A percentile compares a stretch with the other conserved stretches of the same genome.
phyloP scores from a whole-genome alignment of 2,113 vertebrate species.

The Tringa solitaria region DNA sequence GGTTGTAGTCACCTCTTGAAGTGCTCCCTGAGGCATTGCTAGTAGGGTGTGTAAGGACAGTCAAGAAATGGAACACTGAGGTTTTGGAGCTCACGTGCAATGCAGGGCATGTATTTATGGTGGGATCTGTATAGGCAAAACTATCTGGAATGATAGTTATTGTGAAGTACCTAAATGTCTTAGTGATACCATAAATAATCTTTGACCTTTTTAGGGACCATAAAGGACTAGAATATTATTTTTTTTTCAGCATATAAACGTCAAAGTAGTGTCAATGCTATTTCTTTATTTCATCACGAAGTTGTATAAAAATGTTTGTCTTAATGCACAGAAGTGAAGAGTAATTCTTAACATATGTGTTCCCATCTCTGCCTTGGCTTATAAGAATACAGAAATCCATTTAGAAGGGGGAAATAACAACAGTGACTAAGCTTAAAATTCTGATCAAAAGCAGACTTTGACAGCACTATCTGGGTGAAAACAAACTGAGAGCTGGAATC shows the following conservation, averaged over 20 bases:
- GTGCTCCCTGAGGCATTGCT: neutral
- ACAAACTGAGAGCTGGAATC: neutral
- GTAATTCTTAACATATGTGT: neutral
- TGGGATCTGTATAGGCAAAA: neutral
- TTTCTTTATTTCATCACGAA: neutral
- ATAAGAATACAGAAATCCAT: neutral
- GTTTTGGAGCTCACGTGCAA: neutral
- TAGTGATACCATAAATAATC: neutral
- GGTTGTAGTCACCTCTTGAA: neutral
- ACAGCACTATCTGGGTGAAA: neutral
- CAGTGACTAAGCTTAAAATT: neutral
- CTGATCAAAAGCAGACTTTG: neutral
- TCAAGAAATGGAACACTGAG: rapidly evolving
- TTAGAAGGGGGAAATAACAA: neutral
- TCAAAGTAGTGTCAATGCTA: neutral
- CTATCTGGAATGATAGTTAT: neutral
- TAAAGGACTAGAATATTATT: neutral
- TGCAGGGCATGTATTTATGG: neutral
- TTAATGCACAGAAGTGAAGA: neutral
- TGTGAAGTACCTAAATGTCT: neutral
- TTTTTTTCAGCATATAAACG: neutral
- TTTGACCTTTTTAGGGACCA: neutral
- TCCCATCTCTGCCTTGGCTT: neutral
- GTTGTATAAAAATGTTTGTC: neutral
- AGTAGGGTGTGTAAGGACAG: neutral